phyloP scores from a whole-genome alignment of 2,113 vertebrate genomes.

The Cebus imitator region DNA sequence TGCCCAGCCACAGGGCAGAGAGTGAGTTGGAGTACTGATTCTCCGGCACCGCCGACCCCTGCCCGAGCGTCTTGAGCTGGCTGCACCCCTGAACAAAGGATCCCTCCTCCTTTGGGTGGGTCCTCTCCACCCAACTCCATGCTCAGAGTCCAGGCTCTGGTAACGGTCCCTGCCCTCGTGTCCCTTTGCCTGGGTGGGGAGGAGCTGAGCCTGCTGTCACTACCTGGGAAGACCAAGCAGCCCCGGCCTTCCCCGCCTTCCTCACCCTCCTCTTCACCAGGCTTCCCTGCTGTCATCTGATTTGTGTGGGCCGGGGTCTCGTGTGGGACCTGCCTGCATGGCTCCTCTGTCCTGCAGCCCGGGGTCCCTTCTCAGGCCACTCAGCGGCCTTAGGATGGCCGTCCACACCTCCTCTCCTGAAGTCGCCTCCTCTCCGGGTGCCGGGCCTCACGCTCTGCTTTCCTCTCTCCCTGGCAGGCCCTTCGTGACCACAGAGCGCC shows the following conservation, averaged over 20 bases:
- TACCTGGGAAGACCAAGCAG: background rate
- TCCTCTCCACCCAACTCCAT: background rate
- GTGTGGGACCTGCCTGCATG: fast-evolving
- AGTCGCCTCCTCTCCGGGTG: background rate
- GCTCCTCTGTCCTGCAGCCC: background rate
- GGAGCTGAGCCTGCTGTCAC: too few species aligned
- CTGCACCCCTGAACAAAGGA: background rate
- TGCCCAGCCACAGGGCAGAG: background rate
- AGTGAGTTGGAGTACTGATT: fast-evolving
- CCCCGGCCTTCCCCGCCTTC: background rate
- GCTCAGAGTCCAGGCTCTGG: background rate
- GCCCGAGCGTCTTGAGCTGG: background rate
- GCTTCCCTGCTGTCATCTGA: background rate
- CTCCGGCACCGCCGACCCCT: too few species aligned
- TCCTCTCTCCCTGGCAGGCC: background rate
- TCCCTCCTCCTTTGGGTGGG: background rate
- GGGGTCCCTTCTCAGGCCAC: background rate
- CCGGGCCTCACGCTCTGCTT: background rate
- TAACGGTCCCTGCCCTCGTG: fast-evolving
- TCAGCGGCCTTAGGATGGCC: fast-evolving
- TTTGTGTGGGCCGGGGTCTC: fast-evolving
- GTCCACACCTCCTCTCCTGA: fast-evolving
- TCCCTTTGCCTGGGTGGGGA: background rate
- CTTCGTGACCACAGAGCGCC: fast-evolving
- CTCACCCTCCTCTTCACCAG: background rate